phyloP scores from a whole-genome alignment of 1,140 invertebrate species.

The Drosophila repleta region DNA sequence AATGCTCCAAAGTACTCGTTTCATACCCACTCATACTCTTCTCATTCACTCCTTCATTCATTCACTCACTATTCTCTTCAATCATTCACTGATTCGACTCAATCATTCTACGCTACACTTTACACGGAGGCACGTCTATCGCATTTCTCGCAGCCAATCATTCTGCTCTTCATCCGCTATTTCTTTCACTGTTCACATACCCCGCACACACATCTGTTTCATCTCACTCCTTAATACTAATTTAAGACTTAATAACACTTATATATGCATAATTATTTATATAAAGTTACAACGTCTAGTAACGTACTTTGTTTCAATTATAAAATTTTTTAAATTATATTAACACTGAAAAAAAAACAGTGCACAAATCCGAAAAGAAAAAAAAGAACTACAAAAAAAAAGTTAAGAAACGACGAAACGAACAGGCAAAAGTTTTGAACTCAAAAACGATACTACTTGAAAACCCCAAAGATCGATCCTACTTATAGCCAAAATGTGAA shows the following conservation, averaged over 20 bases:
- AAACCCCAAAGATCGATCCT: slow-evolving; percentile 65
- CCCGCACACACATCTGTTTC: neutral
- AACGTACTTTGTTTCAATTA: slow-evolving; percentile 55
- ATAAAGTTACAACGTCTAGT: slow-evolving; percentile 33
- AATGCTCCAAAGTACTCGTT: slow-evolving; percentile 59
- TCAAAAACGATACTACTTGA: slow-evolving; percentile 38
- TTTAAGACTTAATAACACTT: slow-evolving; percentile 51
- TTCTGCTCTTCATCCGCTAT: slow-evolving; percentile 36
- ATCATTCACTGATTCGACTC: too few species aligned
- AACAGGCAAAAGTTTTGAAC: slow-evolving; percentile 47
- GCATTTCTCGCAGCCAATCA: slow-evolving; percentile 82
- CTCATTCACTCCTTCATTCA: slow-evolving; percentile 20
- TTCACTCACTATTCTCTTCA: slow-evolving; percentile 15
- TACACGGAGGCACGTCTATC: slow-evolving; percentile 80
- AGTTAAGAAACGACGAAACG: too few species aligned
- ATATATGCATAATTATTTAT: slow-evolving; percentile 69
- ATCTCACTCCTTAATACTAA: slow-evolving; percentile 17
- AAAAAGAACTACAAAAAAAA: too few species aligned
- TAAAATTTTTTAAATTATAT: slow-evolving; percentile 35
- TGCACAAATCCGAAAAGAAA: slow-evolving; percentile 37
- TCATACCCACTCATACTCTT: slow-evolving; percentile 17
- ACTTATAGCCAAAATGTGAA: slow-evolving; percentile 16
- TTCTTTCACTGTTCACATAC: neutral
- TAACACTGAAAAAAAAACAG: slow-evolving; percentile 19
- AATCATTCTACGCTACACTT: slow-evolving; percentile 71